These are phyloP conservation scores for Hyposoter dolosus DNA, from an alignment of 2,888 invertebrate genomes.

Conservation along the genomic window DNA sequence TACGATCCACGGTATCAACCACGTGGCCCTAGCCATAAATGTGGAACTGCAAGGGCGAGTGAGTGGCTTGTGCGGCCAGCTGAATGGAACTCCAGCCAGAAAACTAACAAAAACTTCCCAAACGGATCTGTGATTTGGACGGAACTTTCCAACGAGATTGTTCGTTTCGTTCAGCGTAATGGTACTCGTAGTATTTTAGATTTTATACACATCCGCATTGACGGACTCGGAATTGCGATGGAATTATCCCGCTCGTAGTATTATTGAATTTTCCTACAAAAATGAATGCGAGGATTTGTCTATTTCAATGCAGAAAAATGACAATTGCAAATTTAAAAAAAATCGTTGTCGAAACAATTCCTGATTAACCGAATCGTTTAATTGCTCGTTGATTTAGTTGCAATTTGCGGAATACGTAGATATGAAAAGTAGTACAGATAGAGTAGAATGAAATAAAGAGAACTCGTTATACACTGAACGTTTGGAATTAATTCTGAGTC, in stretches of 20 bases:
- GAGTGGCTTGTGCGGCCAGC: constrained; percentile 75
- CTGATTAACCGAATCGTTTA: background rate
- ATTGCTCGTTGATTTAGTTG: background rate
- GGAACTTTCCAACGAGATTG: background rate
- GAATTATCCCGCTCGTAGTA: background rate
- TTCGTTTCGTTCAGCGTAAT: background rate
- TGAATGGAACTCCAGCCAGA: constrained; percentile 72
- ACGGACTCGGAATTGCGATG: background rate
- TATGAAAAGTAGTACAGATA: background rate
- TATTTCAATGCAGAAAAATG: too few relatives aligned
- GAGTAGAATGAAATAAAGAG: background rate
- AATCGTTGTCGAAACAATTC: too few relatives aligned
- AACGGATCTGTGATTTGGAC: constrained; percentile 3
- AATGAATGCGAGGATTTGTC: background rate
- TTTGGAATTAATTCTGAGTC: too few relatives aligned
- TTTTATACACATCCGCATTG: background rate
- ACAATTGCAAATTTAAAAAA: too few relatives aligned
- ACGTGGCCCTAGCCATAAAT: constrained; percentile 68
- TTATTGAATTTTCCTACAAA: background rate
- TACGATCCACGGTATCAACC: constrained; percentile 66
- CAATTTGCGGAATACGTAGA: background rate
- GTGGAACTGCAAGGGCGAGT: constrained; percentile 70
- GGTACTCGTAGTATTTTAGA: background rate
- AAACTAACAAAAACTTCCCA: constrained; percentile 67
- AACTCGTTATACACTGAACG: background rate